phyloP scores from a whole-genome alignment of 2,888 invertebrate species.

The Leistus spinibarbis region DNA sequence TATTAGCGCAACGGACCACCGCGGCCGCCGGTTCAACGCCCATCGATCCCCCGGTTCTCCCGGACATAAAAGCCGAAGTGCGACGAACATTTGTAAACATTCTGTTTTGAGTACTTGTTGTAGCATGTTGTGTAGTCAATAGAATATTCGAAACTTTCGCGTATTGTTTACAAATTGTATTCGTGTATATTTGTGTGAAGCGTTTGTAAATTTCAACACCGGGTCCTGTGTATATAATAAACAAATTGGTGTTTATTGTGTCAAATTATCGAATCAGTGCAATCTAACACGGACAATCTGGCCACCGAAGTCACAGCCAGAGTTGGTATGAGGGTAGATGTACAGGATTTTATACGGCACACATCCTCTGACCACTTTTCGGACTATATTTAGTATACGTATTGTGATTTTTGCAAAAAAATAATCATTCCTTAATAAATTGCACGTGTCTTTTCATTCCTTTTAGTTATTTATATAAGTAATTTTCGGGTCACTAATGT shows the following conservation, averaged over 20 bases:
- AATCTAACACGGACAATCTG: slow-evolving; percentile 57
- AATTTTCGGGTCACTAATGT: neutral
- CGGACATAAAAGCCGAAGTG: slow-evolving; percentile 19
- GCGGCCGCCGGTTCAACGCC: slow-evolving; percentile 6
- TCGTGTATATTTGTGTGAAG: neutral
- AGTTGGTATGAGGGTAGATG: slow-evolving; percentile 79
- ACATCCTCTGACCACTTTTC: slow-evolving; percentile 80
- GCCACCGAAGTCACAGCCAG: slow-evolving; percentile 66
- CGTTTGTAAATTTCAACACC: slow-evolving; percentile 3
- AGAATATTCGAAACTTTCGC: neutral
- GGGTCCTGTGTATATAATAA: neutral
- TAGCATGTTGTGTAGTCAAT: neutral
- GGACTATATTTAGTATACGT: slow-evolving; percentile 57
- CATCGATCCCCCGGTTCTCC: slow-evolving; percentile 12
- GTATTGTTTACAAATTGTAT: neutral
- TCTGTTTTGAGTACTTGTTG: neutral
- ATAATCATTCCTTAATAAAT: slow-evolving; percentile 20
- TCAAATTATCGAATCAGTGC: slow-evolving; percentile 25
- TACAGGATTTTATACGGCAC: slow-evolving; percentile 75
- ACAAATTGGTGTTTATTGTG: slow-evolving; percentile 15
- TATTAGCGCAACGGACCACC: neutral
- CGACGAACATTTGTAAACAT: slow-evolving; percentile 25
- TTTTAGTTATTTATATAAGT: neutral
- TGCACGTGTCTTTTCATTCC: slow-evolving; percentile 20
- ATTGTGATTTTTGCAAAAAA: neutral